Base-by-base conservation (phyloP, 2,888 invertebrate species). In the Linnaemya vulpina region DNA sequence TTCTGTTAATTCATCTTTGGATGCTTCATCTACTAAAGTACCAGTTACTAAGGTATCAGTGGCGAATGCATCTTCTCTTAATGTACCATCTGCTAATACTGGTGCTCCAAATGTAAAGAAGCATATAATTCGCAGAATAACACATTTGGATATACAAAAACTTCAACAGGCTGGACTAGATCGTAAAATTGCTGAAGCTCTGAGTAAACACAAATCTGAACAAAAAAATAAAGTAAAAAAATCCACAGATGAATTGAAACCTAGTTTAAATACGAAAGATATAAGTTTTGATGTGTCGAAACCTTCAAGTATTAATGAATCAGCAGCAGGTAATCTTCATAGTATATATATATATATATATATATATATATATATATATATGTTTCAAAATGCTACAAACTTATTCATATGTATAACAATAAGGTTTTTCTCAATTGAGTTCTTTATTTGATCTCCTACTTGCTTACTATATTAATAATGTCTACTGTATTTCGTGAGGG, bases 131-230 rank as follows among this genome's bases (percentile, higher is more conserved):
- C 90, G 89, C 25, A 89, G 88, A 87, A 89, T 91, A 35, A 87
- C 87, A 68, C 89, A 89, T 13, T 87, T 92, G 53, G 92, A 92
- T 88, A 88, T 90, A 3, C 89, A 89, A 3, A 92, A 92, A 85
- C 86, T 92, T 1, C 89, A 90, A 70, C 85, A 89, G 40, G 87
- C 90, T 3, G 91, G 92, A 9, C 80, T 92, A 30, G 90, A 91
- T 82, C 85, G 90, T 1, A 89, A 90, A 81, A 88, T 92, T 46
- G 90, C 91, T 13, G 90, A 90, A 74, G 92, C 89, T 3, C 81
- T 91, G 0, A 89, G 89, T 43, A 91, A 87, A 62, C 89, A 89
- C 55, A 88, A 88, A 46, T 35, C 65, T 5, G 79, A 65, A 30
- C 67, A 68, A 46, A 60, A 60, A 67, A 84, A 58, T 81, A 75